Percentiles rank a stretch among this genome's conserved stretches.
Evolutionary conservation across 2,797 vertebrate genomes (phyloP).

Genomic region (Heliangelus exortis): DNA sequence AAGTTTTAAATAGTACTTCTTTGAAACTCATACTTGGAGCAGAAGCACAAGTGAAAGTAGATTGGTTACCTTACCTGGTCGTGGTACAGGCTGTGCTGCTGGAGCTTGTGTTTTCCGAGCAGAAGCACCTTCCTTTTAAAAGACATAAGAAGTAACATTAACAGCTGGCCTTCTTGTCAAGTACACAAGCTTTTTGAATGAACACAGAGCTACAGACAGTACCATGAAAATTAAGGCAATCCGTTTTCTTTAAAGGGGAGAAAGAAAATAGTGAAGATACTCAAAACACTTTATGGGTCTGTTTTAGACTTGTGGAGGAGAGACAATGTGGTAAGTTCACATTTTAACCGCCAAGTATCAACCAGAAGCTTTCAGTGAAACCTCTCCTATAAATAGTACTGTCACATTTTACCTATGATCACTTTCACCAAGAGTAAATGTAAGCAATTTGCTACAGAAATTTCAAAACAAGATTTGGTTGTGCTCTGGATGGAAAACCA

Average conservation of each 20-base stretch:
- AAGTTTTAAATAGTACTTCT: not conserved
- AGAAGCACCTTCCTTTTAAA: conserved; percentile 93
- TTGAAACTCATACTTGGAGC: not conserved
- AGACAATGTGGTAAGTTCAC: not conserved
- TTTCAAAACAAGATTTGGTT: not conserved
- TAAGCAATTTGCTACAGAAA: not conserved
- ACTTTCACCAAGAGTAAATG: not conserved
- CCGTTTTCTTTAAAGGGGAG: not conserved
- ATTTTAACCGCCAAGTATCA: not conserved
- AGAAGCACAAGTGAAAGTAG: not conserved
- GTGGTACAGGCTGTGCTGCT: conserved; percentile 92
- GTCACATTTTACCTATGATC: not conserved
- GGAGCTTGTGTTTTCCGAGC: conserved; percentile 96
- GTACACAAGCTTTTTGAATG: accelerated
- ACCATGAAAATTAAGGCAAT: not conserved
- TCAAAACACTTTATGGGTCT: not conserved
- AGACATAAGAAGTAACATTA: conserved; percentile 27
- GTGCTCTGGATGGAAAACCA: not conserved
- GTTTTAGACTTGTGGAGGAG: not conserved
- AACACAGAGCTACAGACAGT: not conserved
- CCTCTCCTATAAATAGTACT: not conserved
- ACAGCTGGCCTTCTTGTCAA: not conserved
- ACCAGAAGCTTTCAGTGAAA: not conserved
- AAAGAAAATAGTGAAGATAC: not conserved
- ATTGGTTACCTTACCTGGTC: conserved; percentile 86